These are phyloP conservation scores for Xenopus borealis DNA, from an alignment of 2,113 vertebrate species.

Conservation along the genomic window DNA sequence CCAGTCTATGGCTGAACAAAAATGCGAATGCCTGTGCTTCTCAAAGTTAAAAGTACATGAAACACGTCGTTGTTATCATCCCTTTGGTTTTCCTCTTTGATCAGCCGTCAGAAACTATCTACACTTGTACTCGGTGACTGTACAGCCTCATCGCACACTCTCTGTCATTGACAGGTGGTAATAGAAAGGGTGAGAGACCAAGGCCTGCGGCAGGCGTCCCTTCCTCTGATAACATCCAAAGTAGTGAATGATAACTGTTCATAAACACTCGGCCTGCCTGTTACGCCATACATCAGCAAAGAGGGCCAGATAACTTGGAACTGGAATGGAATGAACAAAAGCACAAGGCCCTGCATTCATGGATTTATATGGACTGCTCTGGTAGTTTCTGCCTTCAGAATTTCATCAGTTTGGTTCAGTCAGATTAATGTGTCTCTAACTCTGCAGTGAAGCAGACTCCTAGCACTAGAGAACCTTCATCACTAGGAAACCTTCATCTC, in stretches of 20 bases:
- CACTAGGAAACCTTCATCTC: slow-evolving; percentile 20
- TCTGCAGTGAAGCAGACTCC: slow-evolving; percentile 55
- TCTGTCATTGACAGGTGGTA: slow-evolving; percentile 82
- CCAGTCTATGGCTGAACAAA: slow-evolving; percentile 58
- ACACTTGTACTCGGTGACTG: slow-evolving; percentile 65
- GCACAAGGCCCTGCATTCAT: slow-evolving; percentile 53
- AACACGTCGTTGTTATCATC: slow-evolving; percentile 80
- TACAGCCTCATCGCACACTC: slow-evolving; percentile 78
- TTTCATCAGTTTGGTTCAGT: slow-evolving; percentile 62
- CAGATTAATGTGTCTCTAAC: slow-evolving; percentile 65
- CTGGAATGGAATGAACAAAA: slow-evolving; percentile 59
- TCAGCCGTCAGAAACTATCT: slow-evolving; percentile 90
- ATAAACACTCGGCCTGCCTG: slow-evolving; percentile 74
- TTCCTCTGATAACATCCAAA: slow-evolving; percentile 73
- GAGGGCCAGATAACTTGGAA: slow-evolving; percentile 68
- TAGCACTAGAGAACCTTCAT: slow-evolving; percentile 54
- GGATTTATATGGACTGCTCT: slow-evolving; percentile 66
- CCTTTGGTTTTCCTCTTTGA: slow-evolving; percentile 83
- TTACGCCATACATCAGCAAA: slow-evolving; percentile 75
- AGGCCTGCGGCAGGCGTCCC: slow-evolving; percentile 71
- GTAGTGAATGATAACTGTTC: slow-evolving; percentile 70
- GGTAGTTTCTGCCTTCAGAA: slow-evolving; percentile 63
- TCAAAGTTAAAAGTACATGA: slow-evolving; percentile 75
- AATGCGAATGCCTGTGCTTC: slow-evolving; percentile 68
- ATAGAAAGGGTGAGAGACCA: slow-evolving; percentile 82